These are phyloP conservation scores for Cordilura impudica DNA, from an alignment of 2,888 invertebrate genomes.

Conservation along the genomic window DNA sequence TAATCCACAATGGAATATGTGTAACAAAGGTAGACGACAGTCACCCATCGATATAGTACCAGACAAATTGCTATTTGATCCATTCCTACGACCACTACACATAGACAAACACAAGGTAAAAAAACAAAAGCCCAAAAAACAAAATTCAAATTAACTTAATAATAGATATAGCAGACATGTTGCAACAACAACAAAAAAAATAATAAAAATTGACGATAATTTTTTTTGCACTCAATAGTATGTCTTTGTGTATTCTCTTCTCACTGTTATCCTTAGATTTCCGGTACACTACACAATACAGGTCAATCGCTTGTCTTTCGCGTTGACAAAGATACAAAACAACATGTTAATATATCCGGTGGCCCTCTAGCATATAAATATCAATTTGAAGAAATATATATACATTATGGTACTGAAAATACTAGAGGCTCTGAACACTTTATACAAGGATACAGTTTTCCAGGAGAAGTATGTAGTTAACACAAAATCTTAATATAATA, in stretches of 20 bases:
- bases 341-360: conserved; percentile 95
- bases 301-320: conserved; percentile 96
- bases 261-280: conserved; percentile 81
- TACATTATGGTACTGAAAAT: conserved; percentile 95
- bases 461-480: conserved; percentile 92
- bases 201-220: conserved; percentile 16
- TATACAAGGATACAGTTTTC: conserved; percentile 96
- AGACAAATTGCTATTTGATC: conserved; percentile 95
- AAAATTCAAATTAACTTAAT: too few relatives aligned
- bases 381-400: conserved; percentile 96
- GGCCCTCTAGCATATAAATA: conserved; percentile 97
- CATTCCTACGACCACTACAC: conserved; percentile 92
- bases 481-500: too few relatives aligned
- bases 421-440: conserved; percentile 96
- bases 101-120: conserved; percentile 95
- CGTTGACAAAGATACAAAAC: conserved; percentile 92
- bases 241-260: background rate
- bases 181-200: conserved; percentile 9
- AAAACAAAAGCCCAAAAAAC: conserved; percentile 19
- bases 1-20: conserved; percentile 98
- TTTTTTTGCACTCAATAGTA: conserved; percentile 2
- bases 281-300: conserved; percentile 93
- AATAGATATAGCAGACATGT: background rate
- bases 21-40: conserved; percentile 96
- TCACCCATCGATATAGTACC: conserved; percentile 99